Conservation (phyloP, 2,888 invertebrate species). For the Drosophila lutescens region DNA sequence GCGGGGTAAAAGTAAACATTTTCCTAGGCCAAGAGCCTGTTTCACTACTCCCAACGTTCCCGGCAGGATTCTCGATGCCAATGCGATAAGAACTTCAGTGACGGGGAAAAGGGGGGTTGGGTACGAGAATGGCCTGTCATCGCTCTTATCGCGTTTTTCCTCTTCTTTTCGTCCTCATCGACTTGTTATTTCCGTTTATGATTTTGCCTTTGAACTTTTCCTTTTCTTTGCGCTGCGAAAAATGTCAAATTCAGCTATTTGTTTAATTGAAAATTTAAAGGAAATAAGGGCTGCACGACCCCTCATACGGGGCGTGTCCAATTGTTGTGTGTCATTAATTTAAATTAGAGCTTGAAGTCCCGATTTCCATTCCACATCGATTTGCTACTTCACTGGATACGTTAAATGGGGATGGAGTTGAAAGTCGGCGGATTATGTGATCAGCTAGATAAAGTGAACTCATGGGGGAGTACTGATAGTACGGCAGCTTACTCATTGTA, state of each 20-base stretch:
- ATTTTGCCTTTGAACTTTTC: constrained; percentile 66
- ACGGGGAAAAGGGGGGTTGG: constrained; percentile 7
- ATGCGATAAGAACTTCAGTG: constrained; percentile 84
- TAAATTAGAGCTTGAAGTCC: constrained; percentile 51
- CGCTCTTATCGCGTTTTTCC: constrained; percentile 53
- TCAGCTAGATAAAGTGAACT: constrained; percentile 24
- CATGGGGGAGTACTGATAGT: constrained; percentile 1
- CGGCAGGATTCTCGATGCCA: constrained; percentile 19
- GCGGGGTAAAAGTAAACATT: constrained; percentile 50
- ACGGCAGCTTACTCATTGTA: background rate
- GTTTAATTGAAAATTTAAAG: constrained; percentile 69
- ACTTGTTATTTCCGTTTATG: constrained; percentile 55
- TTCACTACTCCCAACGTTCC: constrained; percentile 2
- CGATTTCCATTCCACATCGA: constrained; percentile 10
- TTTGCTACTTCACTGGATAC: constrained; percentile 39
- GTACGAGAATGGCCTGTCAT: constrained; percentile 28
- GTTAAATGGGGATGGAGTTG: background rate
- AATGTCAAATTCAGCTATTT: constrained; percentile 79
- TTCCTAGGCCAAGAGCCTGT: constrained; percentile 47
- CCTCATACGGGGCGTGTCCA: constrained; percentile 27
- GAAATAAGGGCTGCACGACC: constrained; percentile 4
- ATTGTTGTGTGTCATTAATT: constrained; percentile 76
- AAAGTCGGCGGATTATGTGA: constrained; percentile 28
- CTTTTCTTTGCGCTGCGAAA: constrained; percentile 12
- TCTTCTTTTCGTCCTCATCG: constrained; percentile 25